Conservation (phyloP, 2,888 invertebrate genomes). For the Heterodera filipjevi region DNA sequence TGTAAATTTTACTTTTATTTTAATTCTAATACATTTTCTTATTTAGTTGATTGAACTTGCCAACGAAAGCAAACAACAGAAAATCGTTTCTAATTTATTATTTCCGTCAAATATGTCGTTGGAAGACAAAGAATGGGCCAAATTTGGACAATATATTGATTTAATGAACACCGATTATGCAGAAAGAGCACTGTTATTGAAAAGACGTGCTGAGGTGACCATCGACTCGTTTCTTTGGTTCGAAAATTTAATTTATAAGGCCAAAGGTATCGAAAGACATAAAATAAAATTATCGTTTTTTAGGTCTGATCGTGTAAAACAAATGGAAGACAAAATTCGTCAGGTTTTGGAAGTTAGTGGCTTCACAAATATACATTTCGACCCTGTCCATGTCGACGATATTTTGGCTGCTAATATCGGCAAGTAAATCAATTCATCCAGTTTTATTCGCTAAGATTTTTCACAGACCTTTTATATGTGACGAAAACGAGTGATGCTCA, state of each 20-base stretch:
- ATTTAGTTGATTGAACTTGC: conserved; percentile 3
- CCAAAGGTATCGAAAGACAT: neutral
- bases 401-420: conserved; percentile 49
- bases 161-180: conserved; percentile 82
- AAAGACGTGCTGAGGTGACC: conserved; percentile 90
- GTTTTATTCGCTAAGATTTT: neutral
- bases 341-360: conserved; percentile 28
- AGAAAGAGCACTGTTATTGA: conserved; percentile 81
- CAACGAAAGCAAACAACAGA: neutral
- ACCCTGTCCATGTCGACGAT: conserved; percentile 35
- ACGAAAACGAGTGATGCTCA: conserved; percentile 20
- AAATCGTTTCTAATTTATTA: neutral
- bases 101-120: conserved; percentile 21
- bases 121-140: conserved; percentile 77
- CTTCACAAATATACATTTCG: conserved; percentile 10
- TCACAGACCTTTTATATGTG: conserved; percentile 24
- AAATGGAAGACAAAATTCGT: conserved; percentile 47
- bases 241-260: neutral
- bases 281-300: neutral
- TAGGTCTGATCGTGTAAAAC: conserved; percentile 48
- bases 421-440: neutral
- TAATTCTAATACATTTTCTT: neutral
- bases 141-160: conserved; percentile 74
- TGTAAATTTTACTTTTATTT: neutral
- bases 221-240: conserved; percentile 83